Evolutionary conservation across 2,113 vertebrate genomes (phyloP), one percentile per base, ranked within the genome.

Genomic region (Lontra canadensis): DNA sequence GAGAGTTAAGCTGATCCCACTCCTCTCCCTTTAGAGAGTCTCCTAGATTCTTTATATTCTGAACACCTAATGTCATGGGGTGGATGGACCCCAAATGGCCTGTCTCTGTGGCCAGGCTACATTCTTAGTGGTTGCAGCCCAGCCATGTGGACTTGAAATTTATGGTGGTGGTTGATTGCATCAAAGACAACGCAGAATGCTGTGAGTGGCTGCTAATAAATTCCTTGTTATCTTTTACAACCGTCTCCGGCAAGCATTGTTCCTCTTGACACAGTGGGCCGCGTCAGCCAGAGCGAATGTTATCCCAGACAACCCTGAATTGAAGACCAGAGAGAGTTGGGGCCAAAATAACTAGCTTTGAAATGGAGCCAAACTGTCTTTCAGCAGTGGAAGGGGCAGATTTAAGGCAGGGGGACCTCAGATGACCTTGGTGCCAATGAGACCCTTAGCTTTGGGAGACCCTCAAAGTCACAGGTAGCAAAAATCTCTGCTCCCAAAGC

Each of bases 161-260:
- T 96, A 94, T 79, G 63, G 57, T 49, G 10, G 36, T 96, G 90
- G 87, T 92, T 94, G 96, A 95, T 71, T 96, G 87, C 87, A 79
- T 94, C 74, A 92, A 95, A 95, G 82, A 76, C 49, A 95, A 55
- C 55, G 63, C n/a, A 67, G 79, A 93, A 89, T 29, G 29, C 52
- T 91, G 63, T 85, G 81, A 63, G 52, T 94, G 88, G 52, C 87
- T 93, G 74, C 93, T 95, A 95, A 96, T 97, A 95, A 96, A 96
- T 91, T 95, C 81, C 61, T 93, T 65, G 61, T 97, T 97, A 93
- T 93, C 92, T 97, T 97, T 98, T 95, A 97, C 88, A 96, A 55
- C 42, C 88, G 76, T 97, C 89, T 87, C 0, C 0, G 47, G 78
- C 14, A n/a, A 95, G 85, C 76, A 10, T 84, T 61, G 63, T 92